Evolutionary conservation across 2,113 vertebrate species (phyloP).

Genomic region (Leptocoma aspasia): DNA sequence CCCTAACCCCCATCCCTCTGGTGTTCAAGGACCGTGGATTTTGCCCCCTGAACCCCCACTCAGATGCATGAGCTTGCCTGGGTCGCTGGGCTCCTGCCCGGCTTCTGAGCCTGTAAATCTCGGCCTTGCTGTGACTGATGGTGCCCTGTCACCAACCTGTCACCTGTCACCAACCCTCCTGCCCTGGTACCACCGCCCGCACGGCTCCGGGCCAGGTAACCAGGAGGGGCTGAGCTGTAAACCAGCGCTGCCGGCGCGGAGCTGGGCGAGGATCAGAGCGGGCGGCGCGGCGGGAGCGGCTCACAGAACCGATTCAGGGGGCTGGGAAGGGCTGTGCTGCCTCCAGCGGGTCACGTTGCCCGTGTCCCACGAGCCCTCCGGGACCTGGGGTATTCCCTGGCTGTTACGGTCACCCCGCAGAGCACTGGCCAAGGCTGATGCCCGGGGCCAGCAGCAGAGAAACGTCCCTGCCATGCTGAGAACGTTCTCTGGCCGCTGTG

Average conservation of each 20-base stretch:
- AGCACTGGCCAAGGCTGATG: not conserved
- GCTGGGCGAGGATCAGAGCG: not conserved
- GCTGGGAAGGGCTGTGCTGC: not conserved
- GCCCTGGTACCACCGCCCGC: fast-evolving
- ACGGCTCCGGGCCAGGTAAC: not conserved
- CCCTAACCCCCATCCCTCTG: not conserved
- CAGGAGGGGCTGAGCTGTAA: not conserved
- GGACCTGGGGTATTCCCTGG: fast-evolving
- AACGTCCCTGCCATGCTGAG: fast-evolving
- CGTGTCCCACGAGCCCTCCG: fast-evolving
- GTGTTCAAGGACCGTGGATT: not conserved
- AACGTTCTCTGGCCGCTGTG: fast-evolving
- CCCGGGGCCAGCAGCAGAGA: not conserved
- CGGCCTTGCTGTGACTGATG: not conserved
- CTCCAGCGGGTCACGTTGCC: fast-evolving
- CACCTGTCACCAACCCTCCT: not conserved
- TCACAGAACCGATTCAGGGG: not conserved
- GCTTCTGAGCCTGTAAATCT: not conserved
- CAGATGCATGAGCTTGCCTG: fast-evolving
- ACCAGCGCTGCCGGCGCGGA: not conserved
- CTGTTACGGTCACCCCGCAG: not conserved
- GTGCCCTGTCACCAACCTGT: too few species aligned
- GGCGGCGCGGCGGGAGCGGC: not conserved
- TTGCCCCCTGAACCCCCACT: not conserved
- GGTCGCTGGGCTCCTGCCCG: not conserved